Percentiles rank a stretch among this genome's conserved stretches.
Conservation (phyloP, 2,797 vertebrate genomes). For the Crenuchus spilurus region DNA sequence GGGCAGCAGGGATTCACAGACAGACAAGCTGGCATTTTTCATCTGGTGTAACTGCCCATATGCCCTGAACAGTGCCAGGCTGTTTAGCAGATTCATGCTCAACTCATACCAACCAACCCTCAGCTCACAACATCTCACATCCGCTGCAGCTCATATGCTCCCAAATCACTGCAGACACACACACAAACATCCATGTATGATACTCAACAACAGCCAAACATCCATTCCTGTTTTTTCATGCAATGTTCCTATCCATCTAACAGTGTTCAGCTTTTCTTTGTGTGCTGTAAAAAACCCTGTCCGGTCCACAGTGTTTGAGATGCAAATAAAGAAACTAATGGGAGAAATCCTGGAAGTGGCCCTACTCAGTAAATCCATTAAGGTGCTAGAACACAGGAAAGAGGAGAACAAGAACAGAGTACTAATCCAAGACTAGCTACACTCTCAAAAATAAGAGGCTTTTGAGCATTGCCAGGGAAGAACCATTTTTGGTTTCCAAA, state of each 20-base stretch:
- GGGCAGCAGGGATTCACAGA: neutral
- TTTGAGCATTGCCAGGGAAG: too few relatives aligned
- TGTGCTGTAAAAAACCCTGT: constrained; percentile 2
- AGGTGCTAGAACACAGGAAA: neutral
- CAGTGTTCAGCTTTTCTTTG: neutral
- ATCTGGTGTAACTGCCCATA: constrained; percentile 4
- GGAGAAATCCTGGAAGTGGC: constrained; percentile 10
- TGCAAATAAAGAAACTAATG: constrained; percentile 28
- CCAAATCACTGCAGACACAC: neutral
- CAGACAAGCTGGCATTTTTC: neutral
- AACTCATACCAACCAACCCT: constrained; percentile 16
- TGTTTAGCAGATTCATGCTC: constrained; percentile 20
- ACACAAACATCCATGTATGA: neutral
- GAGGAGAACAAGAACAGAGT: constrained; percentile 13
- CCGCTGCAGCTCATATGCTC: constrained; percentile 18
- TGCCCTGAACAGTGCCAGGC: constrained; percentile 10
- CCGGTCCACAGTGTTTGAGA: constrained; percentile 18
- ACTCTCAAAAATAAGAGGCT: neutral
- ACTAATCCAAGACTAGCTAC: constrained; percentile 11
- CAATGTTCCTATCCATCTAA: neutral
- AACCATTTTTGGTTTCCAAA: neutral
- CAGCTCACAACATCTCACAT: constrained; percentile 26
- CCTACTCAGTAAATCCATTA: constrained; percentile 38
- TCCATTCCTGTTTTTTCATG: neutral
- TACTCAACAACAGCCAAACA: neutral